phyloP scores from a whole-genome alignment of 2,888 invertebrate genomes.

The Sussaba pulchella region DNA sequence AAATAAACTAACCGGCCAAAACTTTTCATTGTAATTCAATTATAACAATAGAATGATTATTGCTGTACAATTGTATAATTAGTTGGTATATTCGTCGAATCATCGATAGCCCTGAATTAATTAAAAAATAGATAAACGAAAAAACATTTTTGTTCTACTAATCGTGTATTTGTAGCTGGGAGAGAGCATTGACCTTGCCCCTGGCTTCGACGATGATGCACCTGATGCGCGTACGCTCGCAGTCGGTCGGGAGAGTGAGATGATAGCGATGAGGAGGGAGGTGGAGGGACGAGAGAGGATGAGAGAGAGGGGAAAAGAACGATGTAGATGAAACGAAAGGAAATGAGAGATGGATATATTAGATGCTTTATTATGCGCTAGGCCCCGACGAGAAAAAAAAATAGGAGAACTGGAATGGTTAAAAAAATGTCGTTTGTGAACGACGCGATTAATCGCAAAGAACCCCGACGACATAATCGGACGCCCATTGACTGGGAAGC shows the following conservation, averaged over 20 bases:
- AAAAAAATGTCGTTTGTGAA: constrained; percentile 11
- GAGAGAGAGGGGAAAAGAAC: neutral
- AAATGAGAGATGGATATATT: no score
- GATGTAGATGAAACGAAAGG: neutral
- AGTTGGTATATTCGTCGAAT: no score
- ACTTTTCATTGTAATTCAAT: no score
- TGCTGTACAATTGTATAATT: no score
- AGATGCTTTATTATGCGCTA: neutral
- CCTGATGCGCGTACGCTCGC: neutral
- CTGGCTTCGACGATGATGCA: neutral
- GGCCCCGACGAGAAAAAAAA: neutral
- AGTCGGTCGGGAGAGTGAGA: no score
- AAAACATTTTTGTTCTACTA: no score
- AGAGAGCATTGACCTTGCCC: constrained; percentile 2
- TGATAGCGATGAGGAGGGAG: no score
- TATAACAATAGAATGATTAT: no score
- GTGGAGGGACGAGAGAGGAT: neutral
- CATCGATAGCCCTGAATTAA: no score
- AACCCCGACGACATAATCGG: constrained; percentile 39
- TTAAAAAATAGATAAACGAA: no score
- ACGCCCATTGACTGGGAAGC: constrained; percentile 41
- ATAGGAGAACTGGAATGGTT: neutral
- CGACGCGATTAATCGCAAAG: constrained; percentile 37
- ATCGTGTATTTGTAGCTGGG: neutral
- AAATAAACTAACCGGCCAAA: no score